Evolutionary conservation across 1,140 invertebrate genomes (phyloP), one percentile per base, ranked within the genome.

Genomic region (Pseudomyrmex dendroicus): DNA sequence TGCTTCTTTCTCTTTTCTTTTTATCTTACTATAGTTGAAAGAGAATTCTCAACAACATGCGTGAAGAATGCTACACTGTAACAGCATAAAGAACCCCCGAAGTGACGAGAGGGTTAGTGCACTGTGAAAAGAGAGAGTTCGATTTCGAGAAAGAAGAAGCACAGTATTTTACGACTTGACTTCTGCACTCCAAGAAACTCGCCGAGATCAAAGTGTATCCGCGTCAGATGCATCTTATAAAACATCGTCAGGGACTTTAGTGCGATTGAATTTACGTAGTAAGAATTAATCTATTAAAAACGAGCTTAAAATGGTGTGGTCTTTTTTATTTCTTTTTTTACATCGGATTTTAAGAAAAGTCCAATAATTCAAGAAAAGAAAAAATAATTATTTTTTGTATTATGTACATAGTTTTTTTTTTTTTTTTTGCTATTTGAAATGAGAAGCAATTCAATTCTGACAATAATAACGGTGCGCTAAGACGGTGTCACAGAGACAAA

Each of bases 121-220:
- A 61, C 4, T 4, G 12, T 20, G 17, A 20, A 35, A 17, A n/a
- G 13, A 48, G 35, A 35, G 5, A 35, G 2, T 12, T 61, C 22
- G 20, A 25, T 63, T 35, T 20, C 44, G 17, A 63, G 9, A 74
- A 74, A 74, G 44, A 48, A 63, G 44, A 1, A 74, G 48, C 25
- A 25, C 35, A 22, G 44, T 74, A 56, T 74, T 20, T n/a, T 50
- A 2, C 13, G 46, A 74, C 17, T 74, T 35, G 20, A 74, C 22
- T 63, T 63, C 20, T 63, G 57, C 59, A 13, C 72, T 62, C 20
- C 25, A 63, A 15, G 25, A 48, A 63, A 74, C 22, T 9, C 10
- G 20, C 48, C 35, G 73, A 64, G 46, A 74, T 63, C 59, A 74
- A 74, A 74, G 59, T 63, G 44, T 22, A 63, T 22, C 46, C 62